Percentiles rank a stretch among this genome's conserved stretches.
phyloP scores from a whole-genome alignment of 2,888 invertebrate genomes.

The Cheilosia variabilis region DNA sequence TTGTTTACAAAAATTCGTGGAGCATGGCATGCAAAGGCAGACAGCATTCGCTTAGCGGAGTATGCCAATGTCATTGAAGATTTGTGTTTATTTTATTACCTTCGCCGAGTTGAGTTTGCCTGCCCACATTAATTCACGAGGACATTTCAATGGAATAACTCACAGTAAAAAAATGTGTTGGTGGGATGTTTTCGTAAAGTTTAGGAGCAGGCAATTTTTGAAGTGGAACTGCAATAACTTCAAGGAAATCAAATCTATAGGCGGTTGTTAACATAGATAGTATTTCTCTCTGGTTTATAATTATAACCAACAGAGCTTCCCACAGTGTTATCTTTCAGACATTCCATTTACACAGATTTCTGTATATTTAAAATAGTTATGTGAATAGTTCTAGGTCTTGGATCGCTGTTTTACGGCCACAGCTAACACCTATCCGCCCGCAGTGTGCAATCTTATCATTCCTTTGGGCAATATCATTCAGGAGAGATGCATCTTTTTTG shows the following conservation, averaged over 20 bases:
- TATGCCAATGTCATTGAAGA: background rate
- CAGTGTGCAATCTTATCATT: no score
- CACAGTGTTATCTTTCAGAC: no score
- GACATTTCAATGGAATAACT: background rate
- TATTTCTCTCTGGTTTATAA: no score
- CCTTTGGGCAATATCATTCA: no score
- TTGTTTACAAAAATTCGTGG: conserved; percentile 33
- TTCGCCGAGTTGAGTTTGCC: background rate
- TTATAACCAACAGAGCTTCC: no score
- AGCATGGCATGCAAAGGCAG: background rate
- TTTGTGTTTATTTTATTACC: background rate
- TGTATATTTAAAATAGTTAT: no score
- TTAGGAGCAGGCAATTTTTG: background rate
- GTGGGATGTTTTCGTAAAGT: background rate
- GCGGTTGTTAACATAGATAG: no score
- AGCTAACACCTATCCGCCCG: no score
- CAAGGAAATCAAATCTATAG: background rate
- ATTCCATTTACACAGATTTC: no score
- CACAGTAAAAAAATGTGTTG: background rate
- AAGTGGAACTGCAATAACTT: background rate
- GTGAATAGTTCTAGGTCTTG: no score
- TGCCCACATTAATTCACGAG: background rate
- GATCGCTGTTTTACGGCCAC: no score
- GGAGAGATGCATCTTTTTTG: no score
- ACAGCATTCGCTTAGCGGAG: background rate